Percentiles rank a stretch among this genome's conserved stretches.
Evolutionary conservation across 2,888 invertebrate genomes (phyloP).

Genomic region (Dromius quadrimaculatus): DNA sequence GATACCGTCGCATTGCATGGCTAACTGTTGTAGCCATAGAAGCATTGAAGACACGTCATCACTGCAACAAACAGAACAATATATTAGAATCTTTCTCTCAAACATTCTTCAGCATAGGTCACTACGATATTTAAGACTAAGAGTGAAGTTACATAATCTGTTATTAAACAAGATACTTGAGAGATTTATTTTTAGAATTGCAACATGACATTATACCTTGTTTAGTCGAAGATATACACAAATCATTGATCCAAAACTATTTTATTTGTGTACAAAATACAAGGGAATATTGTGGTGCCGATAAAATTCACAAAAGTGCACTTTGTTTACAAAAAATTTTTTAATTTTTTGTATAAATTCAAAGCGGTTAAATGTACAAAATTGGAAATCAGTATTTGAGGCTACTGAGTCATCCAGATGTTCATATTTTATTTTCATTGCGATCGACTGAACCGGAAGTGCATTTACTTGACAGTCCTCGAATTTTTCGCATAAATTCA

Average conservation of each 20-base stretch:
- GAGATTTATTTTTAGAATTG: conserved; percentile 37
- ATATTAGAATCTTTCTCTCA: conserved; percentile 6
- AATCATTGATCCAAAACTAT: neutral
- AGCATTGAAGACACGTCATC: conserved; percentile 72
- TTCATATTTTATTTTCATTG: too few species aligned
- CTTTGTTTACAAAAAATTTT: too few species aligned
- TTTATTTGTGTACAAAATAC: too few species aligned
- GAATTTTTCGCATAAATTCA: too few species aligned
- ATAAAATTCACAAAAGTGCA: too few species aligned
- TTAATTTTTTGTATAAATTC: too few species aligned
- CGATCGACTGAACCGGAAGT: too few species aligned
- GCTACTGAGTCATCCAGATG: too few species aligned
- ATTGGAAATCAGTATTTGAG: too few species aligned
- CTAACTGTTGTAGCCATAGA: conserved; percentile 77
- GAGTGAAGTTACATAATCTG: conserved; percentile 13
- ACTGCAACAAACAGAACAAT: conserved; percentile 66
- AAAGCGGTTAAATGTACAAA: too few species aligned
- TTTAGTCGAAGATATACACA: conserved; percentile 13
- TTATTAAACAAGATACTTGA: conserved; percentile 11
- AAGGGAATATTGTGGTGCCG: too few species aligned
- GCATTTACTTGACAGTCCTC: too few species aligned
- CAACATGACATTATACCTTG: conserved; percentile 43
- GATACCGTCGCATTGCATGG: conserved; percentile 77
- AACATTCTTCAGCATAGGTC: conserved; percentile 27
- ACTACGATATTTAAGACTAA: conserved; percentile 24